These are phyloP conservation scores for Phengaris arion DNA, from an alignment of 2,888 invertebrate species.

Conservation along the genomic window DNA sequence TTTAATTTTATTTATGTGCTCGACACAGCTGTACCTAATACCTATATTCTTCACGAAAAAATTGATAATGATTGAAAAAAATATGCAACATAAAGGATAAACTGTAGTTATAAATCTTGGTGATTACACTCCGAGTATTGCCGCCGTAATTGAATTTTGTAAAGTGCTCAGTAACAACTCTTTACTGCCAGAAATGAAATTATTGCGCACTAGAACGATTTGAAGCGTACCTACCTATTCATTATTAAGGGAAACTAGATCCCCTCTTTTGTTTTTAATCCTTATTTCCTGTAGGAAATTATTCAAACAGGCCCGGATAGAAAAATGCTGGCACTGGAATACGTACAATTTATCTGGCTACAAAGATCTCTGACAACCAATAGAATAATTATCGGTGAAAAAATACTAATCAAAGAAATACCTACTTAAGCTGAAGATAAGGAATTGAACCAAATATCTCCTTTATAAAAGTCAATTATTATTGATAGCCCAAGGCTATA, in stretches of 20 bases:
- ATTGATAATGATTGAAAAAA: not conserved
- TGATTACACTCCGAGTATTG: not conserved
- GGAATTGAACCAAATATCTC: no score
- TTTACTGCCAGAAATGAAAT: slow-evolving; percentile 61
- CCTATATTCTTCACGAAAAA: not conserved
- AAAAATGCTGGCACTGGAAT: no score
- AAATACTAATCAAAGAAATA: no score
- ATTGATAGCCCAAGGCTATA: no score
- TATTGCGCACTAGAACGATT: slow-evolving; percentile 50
- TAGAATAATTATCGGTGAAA: no score
- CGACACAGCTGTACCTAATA: not conserved
- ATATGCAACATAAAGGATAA: not conserved
- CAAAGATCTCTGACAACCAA: no score
- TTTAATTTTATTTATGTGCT: not conserved
- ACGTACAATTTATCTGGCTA: no score
- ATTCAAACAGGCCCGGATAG: no score
- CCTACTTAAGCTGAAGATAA: no score
- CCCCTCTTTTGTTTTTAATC: no score
- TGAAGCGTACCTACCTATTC: slow-evolving; percentile 31
- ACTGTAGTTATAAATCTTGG: not conserved
- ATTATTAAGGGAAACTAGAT: not conserved
- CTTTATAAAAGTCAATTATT: no score
- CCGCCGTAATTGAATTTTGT: slow-evolving; percentile 55
- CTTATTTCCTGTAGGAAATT: no score
- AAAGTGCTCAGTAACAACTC: slow-evolving; percentile 49